Evolutionary conservation across 2,113 vertebrate species (phyloP), one percentile per base, ranked within the genome.

Genomic region (Dolichotis patagonum): DNA sequence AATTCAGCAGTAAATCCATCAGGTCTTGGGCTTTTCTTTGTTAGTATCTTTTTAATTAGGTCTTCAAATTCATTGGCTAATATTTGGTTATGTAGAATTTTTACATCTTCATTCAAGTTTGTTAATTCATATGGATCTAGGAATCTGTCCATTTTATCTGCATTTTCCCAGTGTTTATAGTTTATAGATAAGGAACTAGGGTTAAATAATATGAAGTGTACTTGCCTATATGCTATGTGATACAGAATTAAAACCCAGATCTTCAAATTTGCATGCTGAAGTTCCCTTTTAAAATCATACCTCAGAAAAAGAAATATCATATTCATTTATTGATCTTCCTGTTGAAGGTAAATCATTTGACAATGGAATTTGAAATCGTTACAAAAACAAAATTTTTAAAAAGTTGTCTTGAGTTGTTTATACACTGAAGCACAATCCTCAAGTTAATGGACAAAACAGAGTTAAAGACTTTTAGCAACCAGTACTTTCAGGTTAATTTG

Each of bases 401-500:
- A 91, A 93, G 6, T 5, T 26, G 32, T 69, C 84, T 94, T 69
- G 49, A 81, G 49, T 87, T 95, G 84, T 86, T 46, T 20, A 82
- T 95, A 46, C 16, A 89, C 90, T 92, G 19, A 88, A 2, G 16
- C 85, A 41, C 32, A 92, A 38, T 12, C 43, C 65, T 90, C 32
- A 96, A 67, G 1, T 81, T 78, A 67, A 32, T 49, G 16, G n/a
- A 22, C 30, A 81, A 80, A 73, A 95, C 80, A 63, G 14, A 91
- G 19, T 89, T 84, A 90, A 52, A 77, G 16, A 85, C 13, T n/a
- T 86, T 63, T 86, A 56, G 32, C 43, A 77, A 83, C 56, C 24
- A 60, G 38, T 85, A 54, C 28, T 77, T 2, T 71, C 89, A 96
- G 60, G 65, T 90, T 67, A 91, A 81, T 93, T 96, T 90, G 73